Conservation (phyloP, 2,888 invertebrate species). For the Cabera pusaria region DNA sequence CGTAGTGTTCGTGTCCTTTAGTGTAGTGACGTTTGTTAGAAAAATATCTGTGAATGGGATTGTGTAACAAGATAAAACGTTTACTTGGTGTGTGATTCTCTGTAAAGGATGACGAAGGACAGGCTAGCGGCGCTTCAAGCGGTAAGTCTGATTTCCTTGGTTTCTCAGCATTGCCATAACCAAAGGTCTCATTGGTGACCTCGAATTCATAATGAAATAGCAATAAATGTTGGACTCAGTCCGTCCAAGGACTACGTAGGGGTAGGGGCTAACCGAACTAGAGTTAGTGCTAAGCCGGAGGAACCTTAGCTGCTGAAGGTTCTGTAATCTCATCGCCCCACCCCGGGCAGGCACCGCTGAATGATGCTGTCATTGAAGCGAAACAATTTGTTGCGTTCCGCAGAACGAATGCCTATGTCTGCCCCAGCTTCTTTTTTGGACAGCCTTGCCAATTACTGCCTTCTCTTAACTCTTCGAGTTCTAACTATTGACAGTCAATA, state of each 20-base stretch:
- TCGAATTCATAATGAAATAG: constrained; percentile 66
- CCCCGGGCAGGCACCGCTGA: constrained; percentile 66
- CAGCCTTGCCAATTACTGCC: constrained; percentile 23
- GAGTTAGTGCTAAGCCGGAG: constrained; percentile 18
- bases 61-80: constrained; percentile 87
- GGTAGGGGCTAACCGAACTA: constrained; percentile 22
- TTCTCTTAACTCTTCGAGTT: too few species aligned
- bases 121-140: constrained; percentile 98
- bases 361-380: constrained; percentile 66
- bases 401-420: constrained; percentile 36
- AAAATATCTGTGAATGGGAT: constrained; percentile 91
- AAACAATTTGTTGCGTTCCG: constrained; percentile 63
- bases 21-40: constrained; percentile 88
- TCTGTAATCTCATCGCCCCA: constrained; percentile 68
- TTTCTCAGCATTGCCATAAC: constrained; percentile 60
- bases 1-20: constrained; percentile 88
- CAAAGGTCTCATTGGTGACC: constrained; percentile 71
- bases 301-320: constrained; percentile 39
- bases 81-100: constrained; percentile 86
- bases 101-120: constrained; percentile 95
- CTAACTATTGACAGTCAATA: too few species aligned
- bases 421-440: constrained; percentile 32
- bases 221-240: constrained; percentile 45
- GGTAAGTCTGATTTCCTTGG: constrained; percentile 84
- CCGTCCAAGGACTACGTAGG: constrained; percentile 29